phyloP scores from a whole-genome alignment of 2,888 invertebrate species.

The Pristionchus entomophagus region DNA sequence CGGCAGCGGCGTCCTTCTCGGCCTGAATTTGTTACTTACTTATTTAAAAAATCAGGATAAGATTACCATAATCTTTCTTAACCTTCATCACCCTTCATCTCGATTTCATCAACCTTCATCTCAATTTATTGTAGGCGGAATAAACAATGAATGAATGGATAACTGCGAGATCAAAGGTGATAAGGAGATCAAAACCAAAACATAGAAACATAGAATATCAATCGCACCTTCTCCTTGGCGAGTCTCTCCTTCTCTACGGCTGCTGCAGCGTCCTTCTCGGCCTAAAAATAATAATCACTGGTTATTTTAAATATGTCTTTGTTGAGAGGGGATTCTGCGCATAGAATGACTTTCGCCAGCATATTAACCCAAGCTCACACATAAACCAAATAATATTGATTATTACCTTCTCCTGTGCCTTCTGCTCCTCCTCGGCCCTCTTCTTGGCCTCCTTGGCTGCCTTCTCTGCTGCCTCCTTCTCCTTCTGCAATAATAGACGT shows the following conservation, averaged over 20 bases:
- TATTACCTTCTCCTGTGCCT: conserved; percentile 18
- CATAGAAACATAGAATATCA: no score
- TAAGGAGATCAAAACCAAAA: no score
- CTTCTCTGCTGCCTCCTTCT: conserved; percentile 13
- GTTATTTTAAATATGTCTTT: no score
- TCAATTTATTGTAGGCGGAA: no score
- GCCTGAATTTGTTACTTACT: background rate
- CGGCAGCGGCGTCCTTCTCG: conserved; percentile 47
- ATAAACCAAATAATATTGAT: no score
- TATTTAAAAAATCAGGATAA: no score
- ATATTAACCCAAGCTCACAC: background rate
- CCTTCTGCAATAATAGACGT: background rate
- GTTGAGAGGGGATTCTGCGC: no score
- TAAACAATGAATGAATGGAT: no score
- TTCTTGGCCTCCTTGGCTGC: background rate
- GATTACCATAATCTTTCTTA: no score
- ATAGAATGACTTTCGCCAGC: background rate
- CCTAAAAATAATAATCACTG: background rate
- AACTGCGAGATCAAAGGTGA: no score
- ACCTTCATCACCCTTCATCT: no score
- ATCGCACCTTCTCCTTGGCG: conserved; percentile 52
- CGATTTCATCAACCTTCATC: no score
- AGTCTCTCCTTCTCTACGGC: conserved; percentile 54
- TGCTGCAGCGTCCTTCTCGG: conserved; percentile 46
- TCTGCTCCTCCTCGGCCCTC: background rate